Percentiles rank a stretch among this genome's conserved stretches.
Evolutionary conservation across 2,113 vertebrate species (phyloP).

Genomic region (Cranoglanis bouderius): DNA sequence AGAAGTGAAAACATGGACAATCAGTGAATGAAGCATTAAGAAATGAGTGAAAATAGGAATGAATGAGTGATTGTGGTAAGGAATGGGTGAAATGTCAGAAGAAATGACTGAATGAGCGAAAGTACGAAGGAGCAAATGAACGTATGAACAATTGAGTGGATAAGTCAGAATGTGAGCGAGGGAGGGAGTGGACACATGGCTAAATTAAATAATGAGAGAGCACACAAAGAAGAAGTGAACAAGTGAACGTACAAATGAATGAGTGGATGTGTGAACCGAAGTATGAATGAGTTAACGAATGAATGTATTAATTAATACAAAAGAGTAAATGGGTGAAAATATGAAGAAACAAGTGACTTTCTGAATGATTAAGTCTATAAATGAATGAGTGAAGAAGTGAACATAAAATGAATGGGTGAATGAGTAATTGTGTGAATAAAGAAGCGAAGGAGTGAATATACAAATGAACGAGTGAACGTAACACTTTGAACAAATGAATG

Average conservation of each 20-base stretch:
- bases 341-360: not conserved
- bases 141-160: not conserved
- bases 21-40: not conserved
- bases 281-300: not conserved
- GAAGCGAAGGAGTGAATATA: too few relatives aligned
- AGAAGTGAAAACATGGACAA: not conserved
- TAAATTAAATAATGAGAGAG: too few relatives aligned
- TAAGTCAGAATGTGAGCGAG: not conserved
- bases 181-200: not conserved
- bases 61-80: not conserved
- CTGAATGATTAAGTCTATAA: not conserved
- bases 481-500: not conserved
- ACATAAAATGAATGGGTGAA: not conserved
- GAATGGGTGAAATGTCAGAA: not conserved
- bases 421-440: not conserved
- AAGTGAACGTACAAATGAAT: not conserved
- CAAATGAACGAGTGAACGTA: not conserved
- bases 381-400: not conserved
- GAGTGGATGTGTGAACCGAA: not conserved
- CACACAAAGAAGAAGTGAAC: not conserved
- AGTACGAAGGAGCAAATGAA: too few relatives aligned
- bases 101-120: too few relatives aligned
- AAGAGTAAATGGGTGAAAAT: not conserved
- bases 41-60: constrained; percentile 16
- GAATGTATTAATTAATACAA: not conserved